phyloP scores from a whole-genome alignment of 2,113 vertebrate genomes.

The Hucho hucho region DNA sequence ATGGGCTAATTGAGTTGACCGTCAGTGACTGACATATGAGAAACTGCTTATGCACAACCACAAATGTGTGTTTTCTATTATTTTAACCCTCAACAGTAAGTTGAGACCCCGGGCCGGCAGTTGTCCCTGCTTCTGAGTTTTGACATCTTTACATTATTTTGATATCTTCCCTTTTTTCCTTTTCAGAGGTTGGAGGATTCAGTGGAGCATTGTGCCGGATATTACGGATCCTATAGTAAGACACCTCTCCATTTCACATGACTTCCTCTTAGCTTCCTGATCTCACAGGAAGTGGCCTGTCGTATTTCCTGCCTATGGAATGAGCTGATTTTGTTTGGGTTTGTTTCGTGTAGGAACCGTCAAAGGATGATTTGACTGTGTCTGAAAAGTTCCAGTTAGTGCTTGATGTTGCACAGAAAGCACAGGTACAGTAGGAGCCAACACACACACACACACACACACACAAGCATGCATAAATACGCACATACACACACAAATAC shows the following conservation, averaged over 20 bases:
- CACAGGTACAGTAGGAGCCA: slow-evolving; percentile 80
- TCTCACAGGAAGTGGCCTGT: neutral
- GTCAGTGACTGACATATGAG: no score
- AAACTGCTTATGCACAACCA: no score
- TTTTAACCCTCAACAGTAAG: no score
- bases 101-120: no score
- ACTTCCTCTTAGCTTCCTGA: slow-evolving; percentile 3
- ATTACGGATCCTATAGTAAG: slow-evolving; percentile 90
- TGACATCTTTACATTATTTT: neutral
- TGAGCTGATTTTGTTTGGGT: neutral
- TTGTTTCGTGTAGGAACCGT: slow-evolving; percentile 78
- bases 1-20: no score
- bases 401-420: slow-evolving; percentile 97
- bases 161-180: neutral
- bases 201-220: slow-evolving; percentile 99
- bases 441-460: no score
- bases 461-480: no score
- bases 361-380: slow-evolving; percentile 95
- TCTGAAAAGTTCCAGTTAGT: slow-evolving; percentile 99
- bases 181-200: slow-evolving; percentile 96
- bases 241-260: slow-evolving; percentile 3
- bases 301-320: neutral
- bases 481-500: neutral
- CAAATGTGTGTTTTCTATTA: no score
- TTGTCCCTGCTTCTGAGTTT: no score